Base-by-base conservation (phyloP, 2,113 vertebrate genomes). In the Anarrhichthys ocellatus region DNA sequence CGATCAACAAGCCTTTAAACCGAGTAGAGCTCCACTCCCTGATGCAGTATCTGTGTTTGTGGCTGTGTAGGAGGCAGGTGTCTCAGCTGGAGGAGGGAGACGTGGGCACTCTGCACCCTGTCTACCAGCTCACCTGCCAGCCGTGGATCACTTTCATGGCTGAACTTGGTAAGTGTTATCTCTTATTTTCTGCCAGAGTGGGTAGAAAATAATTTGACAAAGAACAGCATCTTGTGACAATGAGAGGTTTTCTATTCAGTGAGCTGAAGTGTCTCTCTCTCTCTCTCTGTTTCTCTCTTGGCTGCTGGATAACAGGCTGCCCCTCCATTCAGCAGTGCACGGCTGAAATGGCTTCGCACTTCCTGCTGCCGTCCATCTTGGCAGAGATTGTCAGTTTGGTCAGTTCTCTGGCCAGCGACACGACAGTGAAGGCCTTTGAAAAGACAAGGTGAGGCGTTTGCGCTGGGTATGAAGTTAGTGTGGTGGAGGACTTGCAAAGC, bases 11-110 rank as follows among this genome's bases (percentile, higher is more conserved):
- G n/a, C 42, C 8, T 54, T 78, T 34, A 70, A 74, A n/a, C 6
- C 36, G 10, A n/a, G 54, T 5, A 36, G n/a, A 36, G 58, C 32
- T 48, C 0, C 29, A 18, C 50, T 24, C 27, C 50, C 13, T 71
- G 48, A 75, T 65, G 32, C n/a, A 34, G 9, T 7, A 0, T 52
- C 2, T 18, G 9, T 72, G 54, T 62, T 54, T 82, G 15, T 93
- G 69, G 29, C 13, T 79, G 11, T 75, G 6, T 61, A 99, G 98
- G 87, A 97, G 95, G 81, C 95, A 96, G 76, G 86, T 94, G 48
- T 92, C 92, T 65, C 98, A 97, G 87, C 73, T 99, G 77, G 97
- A 99, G 87, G 97, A 99, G 84, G 98, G 98, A 0, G 97, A 98
- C 17, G 80, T 80, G 0, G 98, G 98, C 18, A 93, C 93, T 17